Percentiles rank a stretch among this genome's conserved stretches.
These are phyloP conservation scores for Eugnorisma glareosa DNA, from an alignment of 2,888 invertebrate genomes.

Conservation along the genomic window DNA sequence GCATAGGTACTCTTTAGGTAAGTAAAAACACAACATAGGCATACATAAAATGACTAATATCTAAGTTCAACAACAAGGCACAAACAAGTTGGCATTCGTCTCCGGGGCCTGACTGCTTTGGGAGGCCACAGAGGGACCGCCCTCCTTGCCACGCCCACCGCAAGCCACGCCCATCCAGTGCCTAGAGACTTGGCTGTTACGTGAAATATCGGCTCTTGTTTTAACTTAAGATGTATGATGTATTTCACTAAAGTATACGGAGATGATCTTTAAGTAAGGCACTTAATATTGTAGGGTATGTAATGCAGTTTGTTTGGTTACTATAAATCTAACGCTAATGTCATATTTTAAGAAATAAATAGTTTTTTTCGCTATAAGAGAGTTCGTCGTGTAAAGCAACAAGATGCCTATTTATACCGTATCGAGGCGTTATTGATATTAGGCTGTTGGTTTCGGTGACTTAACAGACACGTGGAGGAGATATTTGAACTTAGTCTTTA, in stretches of 20 bases:
- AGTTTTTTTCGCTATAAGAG: background rate
- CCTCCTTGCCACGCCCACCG: conserved; percentile 82
- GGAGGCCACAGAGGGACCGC: conserved; percentile 85
- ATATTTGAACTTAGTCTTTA: background rate
- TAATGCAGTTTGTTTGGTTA: conserved; percentile 4
- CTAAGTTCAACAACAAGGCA: conserved; percentile 75
- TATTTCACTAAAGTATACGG: conserved; percentile 59
- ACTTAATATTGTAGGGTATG: conserved; percentile 12
- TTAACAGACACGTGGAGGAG: too few relatives aligned
- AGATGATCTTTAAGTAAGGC: conserved; percentile 44
- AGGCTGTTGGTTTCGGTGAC: background rate
- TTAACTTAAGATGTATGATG: conserved; percentile 75
- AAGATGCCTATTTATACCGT: background rate
- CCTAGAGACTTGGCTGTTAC: conserved; percentile 80
- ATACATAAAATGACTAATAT: conserved; percentile 60
- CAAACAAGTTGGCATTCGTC: conserved; percentile 81
- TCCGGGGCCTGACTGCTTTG: conserved; percentile 81
- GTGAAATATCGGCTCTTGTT: conserved; percentile 77
- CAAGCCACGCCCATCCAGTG: conserved; percentile 82
- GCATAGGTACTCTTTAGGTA: conserved; percentile 5
- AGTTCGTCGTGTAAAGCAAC: background rate
- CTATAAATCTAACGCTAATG: background rate
- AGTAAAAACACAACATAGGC: conserved; percentile 30
- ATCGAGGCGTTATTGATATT: background rate
- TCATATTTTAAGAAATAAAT: conserved; percentile 7